phyloP scores from a whole-genome alignment of 2,113 vertebrate species.

The Grammomys surdaster region DNA sequence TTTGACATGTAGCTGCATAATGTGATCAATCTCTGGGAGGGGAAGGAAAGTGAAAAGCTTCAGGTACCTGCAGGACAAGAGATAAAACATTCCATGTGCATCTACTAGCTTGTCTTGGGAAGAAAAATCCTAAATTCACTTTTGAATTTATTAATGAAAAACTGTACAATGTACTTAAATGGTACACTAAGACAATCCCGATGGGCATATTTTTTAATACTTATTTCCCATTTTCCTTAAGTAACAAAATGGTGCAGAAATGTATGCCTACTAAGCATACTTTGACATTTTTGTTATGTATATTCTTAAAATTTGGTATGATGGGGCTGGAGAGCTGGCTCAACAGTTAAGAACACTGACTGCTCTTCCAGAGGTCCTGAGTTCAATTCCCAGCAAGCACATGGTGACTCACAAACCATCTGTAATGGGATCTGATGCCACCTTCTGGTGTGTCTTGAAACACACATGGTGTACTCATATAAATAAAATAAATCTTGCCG shows the following conservation, averaged over 20 bases:
- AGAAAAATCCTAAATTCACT: neutral
- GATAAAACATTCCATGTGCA: neutral
- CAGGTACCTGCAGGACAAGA: constrained; percentile 89
- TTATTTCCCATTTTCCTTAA: neutral
- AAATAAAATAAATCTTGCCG: no score
- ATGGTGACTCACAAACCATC: no score
- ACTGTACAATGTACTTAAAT: neutral
- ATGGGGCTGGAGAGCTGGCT: no score
- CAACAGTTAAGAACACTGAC: no score
- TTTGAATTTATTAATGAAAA: constrained; percentile 22
- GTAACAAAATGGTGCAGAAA: neutral
- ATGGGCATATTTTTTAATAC: neutral
- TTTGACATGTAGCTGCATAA: constrained; percentile 93
- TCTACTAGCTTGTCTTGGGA: neutral
- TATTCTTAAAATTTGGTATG: neutral
- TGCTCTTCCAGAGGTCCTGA: no score
- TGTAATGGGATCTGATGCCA: no score
- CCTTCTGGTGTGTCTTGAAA: no score
- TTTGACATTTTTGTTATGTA: neutral
- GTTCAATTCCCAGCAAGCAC: no score
- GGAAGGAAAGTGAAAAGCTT: constrained; percentile 97
- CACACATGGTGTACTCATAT: no score
- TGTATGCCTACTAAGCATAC: neutral
- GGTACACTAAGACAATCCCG: neutral
- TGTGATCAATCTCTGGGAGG: constrained; percentile 92